These are phyloP conservation scores for Genyomyrus donnyi DNA, from an alignment of 2,113 vertebrate species.

Conservation along the genomic window DNA sequence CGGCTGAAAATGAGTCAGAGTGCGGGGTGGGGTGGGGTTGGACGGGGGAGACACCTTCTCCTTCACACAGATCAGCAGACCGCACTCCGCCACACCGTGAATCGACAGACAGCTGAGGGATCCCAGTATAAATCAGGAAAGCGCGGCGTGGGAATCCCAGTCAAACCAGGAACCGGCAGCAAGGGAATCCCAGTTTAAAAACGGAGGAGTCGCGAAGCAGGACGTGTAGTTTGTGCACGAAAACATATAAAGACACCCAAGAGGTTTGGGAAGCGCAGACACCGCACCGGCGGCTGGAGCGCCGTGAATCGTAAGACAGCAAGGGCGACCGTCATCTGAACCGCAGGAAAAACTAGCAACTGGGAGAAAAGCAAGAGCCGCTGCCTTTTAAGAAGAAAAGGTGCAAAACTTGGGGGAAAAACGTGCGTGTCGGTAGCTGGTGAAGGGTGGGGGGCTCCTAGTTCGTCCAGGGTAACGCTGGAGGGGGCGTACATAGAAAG, in stretches of 20 bases:
- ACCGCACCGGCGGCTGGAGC: not conserved
- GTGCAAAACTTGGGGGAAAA: not conserved
- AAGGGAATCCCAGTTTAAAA: not conserved
- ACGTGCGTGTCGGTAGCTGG: slow-evolving; percentile 16
- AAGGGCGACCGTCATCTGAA: slow-evolving; percentile 5
- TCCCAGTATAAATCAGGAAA: slow-evolving; percentile 23
- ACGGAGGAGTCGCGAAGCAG: slow-evolving; percentile 21
- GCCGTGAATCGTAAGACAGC: slow-evolving; percentile 3
- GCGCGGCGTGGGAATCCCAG: not conserved
- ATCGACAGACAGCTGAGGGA: slow-evolving; percentile 25
- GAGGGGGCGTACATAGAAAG: not conserved
- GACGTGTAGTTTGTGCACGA: slow-evolving; percentile 1
- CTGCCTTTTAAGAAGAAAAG: slow-evolving; percentile 23
- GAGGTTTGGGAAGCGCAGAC: not conserved
- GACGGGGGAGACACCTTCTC: slow-evolving; percentile 29
- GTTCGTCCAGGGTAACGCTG: slow-evolving; percentile 8
- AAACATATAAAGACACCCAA: not conserved
- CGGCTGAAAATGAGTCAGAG: slow-evolving; percentile 6
- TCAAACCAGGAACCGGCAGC: not conserved
- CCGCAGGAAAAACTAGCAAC: not conserved
- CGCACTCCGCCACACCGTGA: slow-evolving; percentile 21
- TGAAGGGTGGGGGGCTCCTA: slow-evolving; percentile 16
- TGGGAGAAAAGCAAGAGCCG: slow-evolving; percentile 16
- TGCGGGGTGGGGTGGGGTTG: slow-evolving; percentile 34
- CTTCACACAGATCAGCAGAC: slow-evolving; percentile 25